A percentile compares a stretch with the other conserved stretches of the same genome.
Evolutionary conservation across 1,140 invertebrate species (phyloP).

Genomic region (Brachionus koreanus): DNA sequence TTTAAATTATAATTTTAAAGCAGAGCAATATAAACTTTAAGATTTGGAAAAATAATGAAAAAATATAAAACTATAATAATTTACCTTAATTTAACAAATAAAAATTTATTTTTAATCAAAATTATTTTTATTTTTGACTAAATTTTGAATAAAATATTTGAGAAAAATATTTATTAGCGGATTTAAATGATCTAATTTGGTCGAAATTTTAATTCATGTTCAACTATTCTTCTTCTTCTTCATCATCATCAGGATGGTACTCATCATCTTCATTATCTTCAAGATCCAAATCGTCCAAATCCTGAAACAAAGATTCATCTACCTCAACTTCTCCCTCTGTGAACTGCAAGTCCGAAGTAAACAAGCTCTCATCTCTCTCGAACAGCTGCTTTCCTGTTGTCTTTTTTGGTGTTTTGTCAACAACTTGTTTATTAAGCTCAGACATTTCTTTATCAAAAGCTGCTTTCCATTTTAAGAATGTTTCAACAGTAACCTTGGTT

Average conservation of each 20-base stretch:
- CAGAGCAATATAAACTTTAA: neutral
- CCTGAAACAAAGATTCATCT: slow-evolving; percentile 88
- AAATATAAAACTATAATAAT: neutral
- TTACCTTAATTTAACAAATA: neutral
- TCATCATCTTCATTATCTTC: slow-evolving; percentile 64
- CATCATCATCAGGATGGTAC: slow-evolving; percentile 30
- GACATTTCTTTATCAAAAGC: slow-evolving; percentile 85
- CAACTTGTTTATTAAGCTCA: slow-evolving; percentile 67
- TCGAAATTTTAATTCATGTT: neutral
- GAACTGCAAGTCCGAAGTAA: slow-evolving; percentile 83
- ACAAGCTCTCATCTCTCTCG: slow-evolving; percentile 80
- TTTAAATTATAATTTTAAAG: neutral
- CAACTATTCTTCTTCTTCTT: neutral
- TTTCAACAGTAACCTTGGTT: slow-evolving; percentile 86
- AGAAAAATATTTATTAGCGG: neutral
- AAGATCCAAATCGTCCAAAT: slow-evolving; percentile 80
- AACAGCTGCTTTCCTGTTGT: slow-evolving; percentile 78
- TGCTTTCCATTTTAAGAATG: slow-evolving; percentile 89
- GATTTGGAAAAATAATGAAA: neutral
- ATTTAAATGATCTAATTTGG: neutral
- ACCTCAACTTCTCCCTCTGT: slow-evolving; percentile 77
- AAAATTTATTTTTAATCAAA: neutral
- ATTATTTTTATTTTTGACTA: slow-evolving; percentile 11
- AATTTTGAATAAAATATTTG: neutral
- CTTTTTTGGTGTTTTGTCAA: slow-evolving; percentile 56